phyloP scores from a whole-genome alignment of 2,888 invertebrate species.

The Cylloceria caligata region DNA sequence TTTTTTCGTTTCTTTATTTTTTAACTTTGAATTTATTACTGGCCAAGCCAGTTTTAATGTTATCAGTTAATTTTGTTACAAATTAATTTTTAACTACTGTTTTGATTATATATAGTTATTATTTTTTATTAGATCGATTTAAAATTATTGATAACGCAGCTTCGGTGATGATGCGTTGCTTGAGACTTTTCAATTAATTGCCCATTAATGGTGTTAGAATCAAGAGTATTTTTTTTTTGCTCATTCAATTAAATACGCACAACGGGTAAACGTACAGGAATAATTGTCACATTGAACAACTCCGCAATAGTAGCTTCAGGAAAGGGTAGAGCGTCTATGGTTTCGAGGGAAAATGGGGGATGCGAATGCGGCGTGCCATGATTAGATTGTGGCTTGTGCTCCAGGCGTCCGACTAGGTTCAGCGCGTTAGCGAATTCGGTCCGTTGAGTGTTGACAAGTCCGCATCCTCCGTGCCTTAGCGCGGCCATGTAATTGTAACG shows the following conservation, averaged over 20 bases:
- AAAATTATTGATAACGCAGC: neutral
- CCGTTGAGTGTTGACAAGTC: slow-evolving; percentile 83
- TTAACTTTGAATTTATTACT: neutral
- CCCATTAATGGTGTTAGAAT: neutral
- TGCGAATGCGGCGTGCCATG: slow-evolving; percentile 81
- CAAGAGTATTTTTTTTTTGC: neutral
- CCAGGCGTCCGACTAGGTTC: slow-evolving; percentile 81
- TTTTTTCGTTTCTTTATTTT: neutral
- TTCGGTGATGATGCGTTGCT: neutral
- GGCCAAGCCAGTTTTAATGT: neutral
- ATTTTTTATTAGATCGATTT: too few species aligned
- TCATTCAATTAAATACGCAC: slow-evolving; percentile 6
- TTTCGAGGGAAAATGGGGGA: slow-evolving; percentile 77
- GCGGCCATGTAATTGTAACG: slow-evolving; percentile 82
- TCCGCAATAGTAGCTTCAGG: slow-evolving; percentile 61
- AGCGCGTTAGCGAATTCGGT: slow-evolving; percentile 83
- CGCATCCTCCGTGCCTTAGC: slow-evolving; percentile 81
- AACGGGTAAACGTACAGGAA: slow-evolving; percentile 49
- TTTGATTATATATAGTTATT: neutral
- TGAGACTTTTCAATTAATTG: neutral
- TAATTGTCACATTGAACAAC: slow-evolving; percentile 55
- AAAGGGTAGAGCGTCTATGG: slow-evolving; percentile 60
- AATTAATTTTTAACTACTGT: neutral
- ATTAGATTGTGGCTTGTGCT: slow-evolving; percentile 83
- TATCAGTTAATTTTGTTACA: neutral